These are phyloP conservation scores for Gymnopithys bicolor DNA, from an alignment of 2,797 vertebrate genomes.

Conservation along the genomic window DNA sequence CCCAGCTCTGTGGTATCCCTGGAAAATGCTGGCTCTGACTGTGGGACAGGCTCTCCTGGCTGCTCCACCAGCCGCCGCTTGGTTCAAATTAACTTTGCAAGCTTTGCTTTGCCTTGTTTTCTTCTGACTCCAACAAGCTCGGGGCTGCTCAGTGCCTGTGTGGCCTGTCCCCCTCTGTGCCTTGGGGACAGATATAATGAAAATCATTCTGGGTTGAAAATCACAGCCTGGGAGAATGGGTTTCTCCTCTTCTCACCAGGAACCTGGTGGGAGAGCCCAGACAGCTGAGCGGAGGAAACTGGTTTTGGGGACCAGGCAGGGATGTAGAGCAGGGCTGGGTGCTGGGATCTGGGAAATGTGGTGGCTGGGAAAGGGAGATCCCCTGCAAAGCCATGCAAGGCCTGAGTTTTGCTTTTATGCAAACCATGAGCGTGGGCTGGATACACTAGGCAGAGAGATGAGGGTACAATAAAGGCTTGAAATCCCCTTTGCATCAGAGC, in stretches of 20 bases:
- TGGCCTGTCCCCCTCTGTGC: background rate
- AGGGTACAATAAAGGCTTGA: background rate
- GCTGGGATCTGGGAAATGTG: background rate
- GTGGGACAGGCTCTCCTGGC: constrained; percentile 25
- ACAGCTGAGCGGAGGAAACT: background rate
- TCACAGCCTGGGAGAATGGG: background rate
- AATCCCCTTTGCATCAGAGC: background rate
- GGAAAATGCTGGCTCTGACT: background rate
- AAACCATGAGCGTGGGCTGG: background rate
- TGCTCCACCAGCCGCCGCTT: background rate
- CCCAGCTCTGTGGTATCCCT: background rate
- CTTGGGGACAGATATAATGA: constrained; percentile 20
- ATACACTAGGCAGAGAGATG: background rate
- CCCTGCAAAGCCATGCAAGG: background rate
- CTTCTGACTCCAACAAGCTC: constrained; percentile 35
- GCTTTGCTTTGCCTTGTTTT: background rate
- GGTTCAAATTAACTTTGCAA: constrained; percentile 49
- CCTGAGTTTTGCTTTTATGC: background rate
- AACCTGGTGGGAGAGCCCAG: background rate
- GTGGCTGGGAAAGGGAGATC: background rate
- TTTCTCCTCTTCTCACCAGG: constrained; percentile 23
- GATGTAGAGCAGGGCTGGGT: background rate
- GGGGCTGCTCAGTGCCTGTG: constrained; percentile 27
- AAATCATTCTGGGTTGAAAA: constrained; percentile 28
- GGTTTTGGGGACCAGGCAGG: background rate